Base-by-base conservation (phyloP, 1,140 invertebrate genomes). In the Ceratoteleas bidentatus region DNA sequence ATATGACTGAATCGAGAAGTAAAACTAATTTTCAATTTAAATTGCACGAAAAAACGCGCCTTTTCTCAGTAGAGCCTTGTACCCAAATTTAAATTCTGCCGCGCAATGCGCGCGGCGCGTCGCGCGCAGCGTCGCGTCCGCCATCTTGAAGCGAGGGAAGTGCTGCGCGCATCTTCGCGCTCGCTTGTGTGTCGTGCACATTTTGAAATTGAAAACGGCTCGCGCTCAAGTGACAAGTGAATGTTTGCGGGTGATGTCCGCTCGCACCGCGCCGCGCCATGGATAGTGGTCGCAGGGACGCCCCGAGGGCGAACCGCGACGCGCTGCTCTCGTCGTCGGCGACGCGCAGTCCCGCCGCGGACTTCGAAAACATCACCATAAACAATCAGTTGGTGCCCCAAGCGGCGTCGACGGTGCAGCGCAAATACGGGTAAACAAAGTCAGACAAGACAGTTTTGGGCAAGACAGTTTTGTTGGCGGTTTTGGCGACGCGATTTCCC, bases 341-440 rank as follows among this genome's bases (percentile, higher is more conserved):
- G 16, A 40, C 57, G 34, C 50, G 32, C n/a, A 68, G 14, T 11
- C 11, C 11, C n/a, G 36, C 34, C 6, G 34, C 64, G n/a, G 77
- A 80, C 40, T 80, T 80, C 38, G 77, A 62, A 68, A 80, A 80
- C 50, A 74, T 80, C 69, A 80, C 77, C 34, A 80, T 80, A 68
- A 80, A 74, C 77, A 80, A 64, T 69, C 77, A 68, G 10, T 40
- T 80, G 57, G 56, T 69, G 45, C 77, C 77, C 9, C 77, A 74
- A 80, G 77, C 77, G 57, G 77, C 77, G 43, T 80, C 77, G 11
- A 80, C 77, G 10, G 64, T 69, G 0, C 69, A 80, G 33, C 56
- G 77, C 33, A 80, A 80, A 47, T 13, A 47, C n/a, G 15, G 57
- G 77, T 80, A 66, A 77, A 45, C 36, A 3, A 13, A 3, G 0